Evolutionary conservation across 2,888 invertebrate species (phyloP).

Genomic region (Ptilodon capucinus): DNA sequence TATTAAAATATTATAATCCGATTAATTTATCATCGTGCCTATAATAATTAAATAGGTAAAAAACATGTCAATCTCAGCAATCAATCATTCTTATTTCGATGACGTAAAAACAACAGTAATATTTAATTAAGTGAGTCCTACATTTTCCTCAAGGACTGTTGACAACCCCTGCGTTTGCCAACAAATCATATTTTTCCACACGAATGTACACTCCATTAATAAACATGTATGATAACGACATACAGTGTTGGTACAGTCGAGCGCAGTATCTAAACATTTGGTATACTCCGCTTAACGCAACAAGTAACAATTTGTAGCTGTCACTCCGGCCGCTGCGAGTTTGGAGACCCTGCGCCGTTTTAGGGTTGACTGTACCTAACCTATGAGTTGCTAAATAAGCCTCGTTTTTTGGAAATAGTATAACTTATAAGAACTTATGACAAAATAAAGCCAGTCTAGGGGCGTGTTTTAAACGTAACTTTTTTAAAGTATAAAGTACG

Average conservation of each 20-base stretch:
- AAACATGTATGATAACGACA: constrained; percentile 29
- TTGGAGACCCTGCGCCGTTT: constrained; percentile 2
- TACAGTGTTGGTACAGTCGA: not conserved
- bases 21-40: too few relatives aligned
- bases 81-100: not conserved
- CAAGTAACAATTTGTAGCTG: constrained; percentile 68
- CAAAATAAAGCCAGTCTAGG: too few relatives aligned
- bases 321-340: constrained; percentile 40
- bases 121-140: not conserved
- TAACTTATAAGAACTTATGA: too few relatives aligned
- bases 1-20: too few relatives aligned
- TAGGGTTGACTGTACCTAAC: constrained; percentile 31
- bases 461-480: too few relatives aligned
- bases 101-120: not conserved
- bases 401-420: too few relatives aligned
- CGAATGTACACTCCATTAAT: constrained; percentile 19
- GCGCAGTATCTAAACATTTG: constrained; percentile 28
- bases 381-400: too few relatives aligned
- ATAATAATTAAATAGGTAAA: too few relatives aligned
- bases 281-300: constrained; percentile 43
- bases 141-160: not conserved
- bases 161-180: not conserved
- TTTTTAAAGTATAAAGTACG: too few relatives aligned
- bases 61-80: too few relatives aligned
- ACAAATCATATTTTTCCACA: constrained; percentile 1